Conservation (phyloP, 2,888 invertebrate genomes). For the Pachydiplax longipennis region DNA sequence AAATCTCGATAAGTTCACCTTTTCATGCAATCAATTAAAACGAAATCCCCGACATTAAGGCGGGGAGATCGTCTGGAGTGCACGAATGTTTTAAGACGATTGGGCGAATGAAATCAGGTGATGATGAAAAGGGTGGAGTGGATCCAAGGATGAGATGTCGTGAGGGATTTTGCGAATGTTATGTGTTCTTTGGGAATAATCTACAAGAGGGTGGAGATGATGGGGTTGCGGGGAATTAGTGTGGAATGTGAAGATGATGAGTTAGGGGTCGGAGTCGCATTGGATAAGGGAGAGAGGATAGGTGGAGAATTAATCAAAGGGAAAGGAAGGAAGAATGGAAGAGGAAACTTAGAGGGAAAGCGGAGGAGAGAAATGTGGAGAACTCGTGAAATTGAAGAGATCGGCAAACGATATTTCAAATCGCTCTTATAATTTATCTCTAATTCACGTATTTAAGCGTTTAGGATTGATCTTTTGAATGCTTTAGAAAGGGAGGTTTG, state of each 20-base stretch:
- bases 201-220: neutral
- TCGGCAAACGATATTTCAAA: too few species aligned
- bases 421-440: too few species aligned
- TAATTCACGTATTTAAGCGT: too few species aligned
- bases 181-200: neutral
- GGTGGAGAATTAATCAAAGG: neutral
- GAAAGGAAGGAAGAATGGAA: neutral
- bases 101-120: neutral
- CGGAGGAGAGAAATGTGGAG: too few species aligned
- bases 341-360: neutral
- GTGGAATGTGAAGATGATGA: constrained; percentile 10
- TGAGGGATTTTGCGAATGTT: neutral
- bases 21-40: too few species aligned
- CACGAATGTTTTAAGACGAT: neutral
- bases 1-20: too few species aligned
- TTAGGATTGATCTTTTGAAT: too few species aligned
- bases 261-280: neutral
- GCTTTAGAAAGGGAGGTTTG: too few species aligned
- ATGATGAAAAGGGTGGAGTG: neutral
- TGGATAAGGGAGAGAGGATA: neutral
- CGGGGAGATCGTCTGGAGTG: too few species aligned
- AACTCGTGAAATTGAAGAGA: too few species aligned
- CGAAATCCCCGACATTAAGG: neutral
- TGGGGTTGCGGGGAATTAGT: neutral
- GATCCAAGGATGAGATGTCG: neutral